Percentiles rank a stretch among this genome's conserved stretches.
Evolutionary conservation across 1,140 invertebrate genomes (phyloP).

Genomic region (Lepidurus apus): DNA sequence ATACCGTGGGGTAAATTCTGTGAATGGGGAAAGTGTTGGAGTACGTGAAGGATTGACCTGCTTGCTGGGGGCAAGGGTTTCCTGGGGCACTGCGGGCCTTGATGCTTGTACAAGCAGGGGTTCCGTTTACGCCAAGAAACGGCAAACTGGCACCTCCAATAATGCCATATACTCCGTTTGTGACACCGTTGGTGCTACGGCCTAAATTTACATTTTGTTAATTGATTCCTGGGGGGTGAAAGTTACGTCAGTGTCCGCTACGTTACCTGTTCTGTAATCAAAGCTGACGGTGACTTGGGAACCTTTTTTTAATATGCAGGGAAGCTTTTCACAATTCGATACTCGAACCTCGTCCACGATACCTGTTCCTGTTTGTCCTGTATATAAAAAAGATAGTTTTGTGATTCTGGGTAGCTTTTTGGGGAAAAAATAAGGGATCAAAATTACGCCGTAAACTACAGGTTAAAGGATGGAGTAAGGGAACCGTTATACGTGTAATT

Average conservation of each 20-base stretch:
- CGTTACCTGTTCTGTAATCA: slow-evolving; percentile 39
- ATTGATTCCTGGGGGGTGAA: slow-evolving; percentile 1
- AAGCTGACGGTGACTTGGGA: slow-evolving; percentile 37
- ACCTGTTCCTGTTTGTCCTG: slow-evolving; percentile 26
- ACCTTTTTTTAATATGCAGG: slow-evolving; percentile 39
- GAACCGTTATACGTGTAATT: not conserved
- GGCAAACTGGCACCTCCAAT: slow-evolving; percentile 39
- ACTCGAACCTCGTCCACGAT: slow-evolving; percentile 38
- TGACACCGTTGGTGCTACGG: slow-evolving; percentile 33
- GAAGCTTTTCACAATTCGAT: slow-evolving; percentile 37
- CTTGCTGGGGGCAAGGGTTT: slow-evolving; percentile 36
- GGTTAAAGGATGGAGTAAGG: too few relatives aligned
- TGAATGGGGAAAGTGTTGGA: slow-evolving; percentile 40
- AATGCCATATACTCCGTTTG: slow-evolving; percentile 38
- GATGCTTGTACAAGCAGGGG: slow-evolving; percentile 38
- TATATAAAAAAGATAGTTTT: not conserved
- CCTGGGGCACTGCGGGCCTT: slow-evolving; percentile 27
- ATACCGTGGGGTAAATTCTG: slow-evolving; percentile 39
- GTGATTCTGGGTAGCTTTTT: not conserved
- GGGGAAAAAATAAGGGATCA: too few relatives aligned
- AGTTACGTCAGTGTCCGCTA: not conserved
- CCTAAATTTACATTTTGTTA: not conserved
- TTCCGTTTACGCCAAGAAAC: slow-evolving; percentile 39
- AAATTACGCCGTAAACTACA: too few relatives aligned
- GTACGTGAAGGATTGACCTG: slow-evolving; percentile 38